Evolutionary conservation across 1,140 invertebrate species (phyloP), one percentile per base, ranked within the genome.

Genomic region (Drosophila melanogaster): DNA sequence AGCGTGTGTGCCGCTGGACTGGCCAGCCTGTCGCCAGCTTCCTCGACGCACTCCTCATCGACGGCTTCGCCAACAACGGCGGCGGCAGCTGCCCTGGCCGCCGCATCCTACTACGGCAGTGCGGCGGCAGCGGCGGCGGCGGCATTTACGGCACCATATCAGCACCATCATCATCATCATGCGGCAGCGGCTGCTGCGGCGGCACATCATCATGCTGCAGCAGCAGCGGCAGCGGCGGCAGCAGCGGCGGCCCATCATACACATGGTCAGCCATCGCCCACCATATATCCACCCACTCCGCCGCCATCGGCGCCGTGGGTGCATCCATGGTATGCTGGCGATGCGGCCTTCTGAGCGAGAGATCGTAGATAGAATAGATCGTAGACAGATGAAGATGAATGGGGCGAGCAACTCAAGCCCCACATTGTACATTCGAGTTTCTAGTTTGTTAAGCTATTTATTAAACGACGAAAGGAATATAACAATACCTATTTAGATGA

Each of bases 241-340:
- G 80, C 69, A 0, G 79, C 85, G 8, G 90, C 85, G 2, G 81
- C 90, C 1, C 64, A 71, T 55, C 80, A 84, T 10, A 49, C 80
- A 2, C 91, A 92, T 44, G 91, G 92, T 0, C 72, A 92, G 69
- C 92, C 92, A 2, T 92, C 92, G 49, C 91, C 92, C 17, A 92
- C 92, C 15, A 92, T 92, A 22, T 92, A 92, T 78, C 92, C 92
- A 46, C 92, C 92, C 12, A 92, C 92, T 26, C 92, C 92, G 53
- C 92, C 92, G 35, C 92, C 92, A 24, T 92, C 91, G 41, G 84
- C 91, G 6, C 91, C 92, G 0, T 92, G 92, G 92, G 89, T 92
- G 51, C 92, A 92, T 92, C 92, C 91, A 8, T 92, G 91, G 91
- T 92, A 91, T 75, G 77, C 90, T 43, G 91, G 91, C 19, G 91